These are phyloP conservation scores for Coturnix japonica DNA, from an alignment of 2,113 vertebrate genomes.

Conservation along the genomic window DNA sequence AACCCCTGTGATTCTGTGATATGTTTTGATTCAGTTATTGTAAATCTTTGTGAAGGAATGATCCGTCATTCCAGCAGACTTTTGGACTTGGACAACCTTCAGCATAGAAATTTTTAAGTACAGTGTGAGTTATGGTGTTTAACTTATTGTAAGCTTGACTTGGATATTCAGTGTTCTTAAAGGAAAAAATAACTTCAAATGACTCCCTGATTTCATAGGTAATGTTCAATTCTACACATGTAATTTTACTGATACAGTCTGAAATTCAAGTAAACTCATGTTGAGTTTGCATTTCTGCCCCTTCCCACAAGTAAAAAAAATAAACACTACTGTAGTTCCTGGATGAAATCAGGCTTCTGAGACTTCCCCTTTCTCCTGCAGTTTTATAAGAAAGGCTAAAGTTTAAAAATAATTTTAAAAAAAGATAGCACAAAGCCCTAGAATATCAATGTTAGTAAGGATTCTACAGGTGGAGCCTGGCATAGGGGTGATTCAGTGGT, in stretches of 20 bases:
- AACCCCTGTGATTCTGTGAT: too few relatives aligned
- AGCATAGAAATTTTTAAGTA: neutral
- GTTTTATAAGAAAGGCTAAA: neutral
- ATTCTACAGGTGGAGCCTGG: neutral
- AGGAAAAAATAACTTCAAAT: neutral
- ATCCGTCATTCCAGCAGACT: neutral
- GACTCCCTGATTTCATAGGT: neutral
- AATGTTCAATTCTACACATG: neutral
- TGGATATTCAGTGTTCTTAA: neutral
- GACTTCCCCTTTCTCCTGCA: neutral
- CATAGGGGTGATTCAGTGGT: neutral
- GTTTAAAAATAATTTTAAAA: neutral
- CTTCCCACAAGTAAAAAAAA: neutral
- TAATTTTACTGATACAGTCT: neutral
- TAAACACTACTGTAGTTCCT: neutral
- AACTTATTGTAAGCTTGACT: constrained; percentile 31
- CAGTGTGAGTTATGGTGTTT: neutral
- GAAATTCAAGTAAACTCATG: neutral
- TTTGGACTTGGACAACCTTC: neutral
- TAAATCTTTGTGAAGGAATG: neutral
- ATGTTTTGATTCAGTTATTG: neutral
- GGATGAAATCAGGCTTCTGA: neutral
- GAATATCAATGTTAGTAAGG: neutral
- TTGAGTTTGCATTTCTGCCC: neutral
- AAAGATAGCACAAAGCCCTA: neutral